phyloP scores from a whole-genome alignment of 2,113 vertebrate genomes.

The Pardalotus punctatus region DNA sequence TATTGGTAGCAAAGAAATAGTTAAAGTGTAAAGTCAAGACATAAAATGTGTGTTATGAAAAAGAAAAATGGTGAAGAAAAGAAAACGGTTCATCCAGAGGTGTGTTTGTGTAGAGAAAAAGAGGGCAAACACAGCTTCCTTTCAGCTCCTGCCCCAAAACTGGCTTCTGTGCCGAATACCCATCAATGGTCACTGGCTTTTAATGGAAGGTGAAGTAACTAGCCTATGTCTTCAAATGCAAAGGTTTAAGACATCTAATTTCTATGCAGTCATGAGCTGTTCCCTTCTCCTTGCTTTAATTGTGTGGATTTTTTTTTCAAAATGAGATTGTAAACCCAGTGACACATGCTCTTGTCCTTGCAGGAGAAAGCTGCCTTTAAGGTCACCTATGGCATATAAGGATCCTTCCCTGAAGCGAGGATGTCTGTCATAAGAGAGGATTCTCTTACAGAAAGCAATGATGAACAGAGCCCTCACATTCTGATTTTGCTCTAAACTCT shows the following conservation, averaged over 20 bases:
- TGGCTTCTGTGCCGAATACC: not conserved
- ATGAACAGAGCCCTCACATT: not conserved
- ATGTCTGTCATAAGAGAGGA: not conserved
- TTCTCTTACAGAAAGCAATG: not conserved
- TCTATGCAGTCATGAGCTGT: not conserved
- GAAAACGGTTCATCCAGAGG: not conserved
- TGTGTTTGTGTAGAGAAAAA: not conserved
- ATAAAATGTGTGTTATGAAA: not conserved
- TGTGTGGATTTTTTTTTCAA: not conserved
- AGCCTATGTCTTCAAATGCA: not conserved
- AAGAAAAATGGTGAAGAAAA: not conserved
- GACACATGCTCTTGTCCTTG: not conserved
- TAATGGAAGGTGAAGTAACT: not conserved
- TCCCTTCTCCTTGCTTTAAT: not conserved
- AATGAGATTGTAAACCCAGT: not conserved
- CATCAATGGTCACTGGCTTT: rapidly evolving
- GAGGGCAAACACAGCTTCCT: not conserved
- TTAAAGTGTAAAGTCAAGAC: not conserved
- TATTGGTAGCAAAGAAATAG: not conserved
- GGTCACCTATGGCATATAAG: not conserved
- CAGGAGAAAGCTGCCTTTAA: not conserved
- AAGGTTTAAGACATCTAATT: not conserved
- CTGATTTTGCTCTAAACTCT: not conserved
- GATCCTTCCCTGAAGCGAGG: not conserved
- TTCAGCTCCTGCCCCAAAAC: not conserved